Percentiles rank a stretch among this genome's conserved stretches.
These are phyloP conservation scores for Idaea biselata DNA, from an alignment of 2,888 invertebrate genomes.

Conservation along the genomic window DNA sequence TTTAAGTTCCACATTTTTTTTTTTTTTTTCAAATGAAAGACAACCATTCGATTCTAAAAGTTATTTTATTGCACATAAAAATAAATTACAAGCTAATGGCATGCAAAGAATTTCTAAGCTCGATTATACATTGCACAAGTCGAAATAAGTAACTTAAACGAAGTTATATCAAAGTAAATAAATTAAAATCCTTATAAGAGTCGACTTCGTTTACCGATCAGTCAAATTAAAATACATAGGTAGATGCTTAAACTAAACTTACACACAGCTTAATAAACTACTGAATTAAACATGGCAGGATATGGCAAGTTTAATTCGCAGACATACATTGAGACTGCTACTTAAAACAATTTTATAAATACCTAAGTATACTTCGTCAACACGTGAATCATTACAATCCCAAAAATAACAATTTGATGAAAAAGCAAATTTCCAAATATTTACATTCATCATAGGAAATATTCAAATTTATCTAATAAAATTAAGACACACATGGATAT, in stretches of 20 bases:
- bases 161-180: constrained; percentile 6
- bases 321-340: constrained; percentile 22
- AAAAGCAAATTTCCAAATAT: neutral
- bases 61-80: constrained; percentile 22
- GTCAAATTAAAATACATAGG: neutral
- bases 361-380: neutral
- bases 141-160: neutral
- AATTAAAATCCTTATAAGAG: neutral
- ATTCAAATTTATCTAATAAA: neutral
- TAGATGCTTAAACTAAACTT: neutral
- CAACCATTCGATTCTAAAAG: constrained; percentile 9
- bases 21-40: constrained; percentile 2
- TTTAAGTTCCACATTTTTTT: neutral
- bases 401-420: neutral
- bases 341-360: constrained; percentile 7
- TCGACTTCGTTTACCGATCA: neutral
- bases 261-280: constrained; percentile 21
- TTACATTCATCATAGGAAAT: neutral
- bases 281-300: constrained; percentile 71
- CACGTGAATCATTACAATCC: neutral
- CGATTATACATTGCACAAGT: neutral
- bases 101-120: constrained; percentile 11
- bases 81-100: constrained; percentile 23
- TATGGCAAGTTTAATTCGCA: constrained; percentile 75
- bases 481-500: neutral